Evolutionary conservation across 2,797 vertebrate species (phyloP).

Genomic region (Halcyon badia): DNA sequence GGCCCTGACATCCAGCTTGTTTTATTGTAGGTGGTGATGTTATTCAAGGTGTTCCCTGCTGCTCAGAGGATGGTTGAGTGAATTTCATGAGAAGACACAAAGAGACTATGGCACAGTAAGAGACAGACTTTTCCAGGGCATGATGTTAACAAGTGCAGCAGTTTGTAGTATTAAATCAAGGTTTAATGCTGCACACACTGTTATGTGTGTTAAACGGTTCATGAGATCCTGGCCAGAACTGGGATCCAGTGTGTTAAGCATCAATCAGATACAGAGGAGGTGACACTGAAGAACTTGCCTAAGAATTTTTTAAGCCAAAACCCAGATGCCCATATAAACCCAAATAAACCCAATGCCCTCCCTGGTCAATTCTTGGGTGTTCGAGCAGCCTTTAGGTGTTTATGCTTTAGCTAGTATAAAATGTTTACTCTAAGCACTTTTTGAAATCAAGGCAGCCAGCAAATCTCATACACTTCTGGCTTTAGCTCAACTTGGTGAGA

Average conservation of each 20-base stretch:
- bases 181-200: neutral
- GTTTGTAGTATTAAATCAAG: neutral
- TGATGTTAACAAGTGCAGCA: neutral
- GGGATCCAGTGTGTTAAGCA: neutral
- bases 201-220: neutral
- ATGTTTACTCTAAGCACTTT: neutral
- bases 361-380: neutral
- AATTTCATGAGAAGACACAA: neutral
- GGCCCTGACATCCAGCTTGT: neutral
- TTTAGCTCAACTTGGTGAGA: neutral
- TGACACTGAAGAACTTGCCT: neutral
- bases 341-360: neutral
- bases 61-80: neutral
- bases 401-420: neutral
- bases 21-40: neutral
- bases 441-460: neutral
- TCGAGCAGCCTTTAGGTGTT: neutral
- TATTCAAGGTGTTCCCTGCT: neutral
- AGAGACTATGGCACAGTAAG: neutral
- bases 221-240: neutral
- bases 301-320: neutral
- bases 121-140: neutral
- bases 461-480: neutral
- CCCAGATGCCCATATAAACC: neutral
- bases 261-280: neutral